phyloP scores from a whole-genome alignment of 2,888 invertebrate species.

The Erebia ligea region DNA sequence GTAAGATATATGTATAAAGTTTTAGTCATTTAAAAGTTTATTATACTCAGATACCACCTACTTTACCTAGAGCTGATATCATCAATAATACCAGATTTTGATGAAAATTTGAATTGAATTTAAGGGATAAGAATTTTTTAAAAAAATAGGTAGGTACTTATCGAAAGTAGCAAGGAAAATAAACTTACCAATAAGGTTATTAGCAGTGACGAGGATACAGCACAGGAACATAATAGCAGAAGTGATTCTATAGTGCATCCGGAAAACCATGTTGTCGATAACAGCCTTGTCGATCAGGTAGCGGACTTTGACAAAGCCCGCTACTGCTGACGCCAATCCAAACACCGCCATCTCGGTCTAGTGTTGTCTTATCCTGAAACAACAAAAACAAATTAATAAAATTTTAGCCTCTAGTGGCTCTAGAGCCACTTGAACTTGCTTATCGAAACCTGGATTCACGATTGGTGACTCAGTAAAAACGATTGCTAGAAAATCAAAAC shows the following conservation, averaged over 20 bases:
- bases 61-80: neutral
- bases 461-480: too few species aligned
- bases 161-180: slow-evolving; percentile 7
- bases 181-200: slow-evolving; percentile 94
- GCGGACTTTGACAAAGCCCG: slow-evolving; percentile 95
- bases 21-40: neutral
- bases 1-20: neutral
- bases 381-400: slow-evolving; percentile 11
- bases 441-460: neutral
- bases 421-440: neutral
- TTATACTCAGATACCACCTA: neutral
- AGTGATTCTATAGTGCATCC: slow-evolving; percentile 94
- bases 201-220: slow-evolving; percentile 94
- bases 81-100: neutral
- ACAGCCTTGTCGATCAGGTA: slow-evolving; percentile 94
- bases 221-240: slow-evolving; percentile 93
- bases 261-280: slow-evolving; percentile 95
- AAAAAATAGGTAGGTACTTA: neutral
- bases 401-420: neutral
- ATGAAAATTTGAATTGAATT: neutral
- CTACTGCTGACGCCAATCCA: slow-evolving; percentile 93
- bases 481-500: too few species aligned
- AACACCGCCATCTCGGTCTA: slow-evolving; percentile 88
- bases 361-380: slow-evolving; percentile 46
- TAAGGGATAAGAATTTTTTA: neutral